These are phyloP conservation scores for Drosophila kanekoi DNA, from an alignment of 2,888 invertebrate genomes.

Conservation along the genomic window DNA sequence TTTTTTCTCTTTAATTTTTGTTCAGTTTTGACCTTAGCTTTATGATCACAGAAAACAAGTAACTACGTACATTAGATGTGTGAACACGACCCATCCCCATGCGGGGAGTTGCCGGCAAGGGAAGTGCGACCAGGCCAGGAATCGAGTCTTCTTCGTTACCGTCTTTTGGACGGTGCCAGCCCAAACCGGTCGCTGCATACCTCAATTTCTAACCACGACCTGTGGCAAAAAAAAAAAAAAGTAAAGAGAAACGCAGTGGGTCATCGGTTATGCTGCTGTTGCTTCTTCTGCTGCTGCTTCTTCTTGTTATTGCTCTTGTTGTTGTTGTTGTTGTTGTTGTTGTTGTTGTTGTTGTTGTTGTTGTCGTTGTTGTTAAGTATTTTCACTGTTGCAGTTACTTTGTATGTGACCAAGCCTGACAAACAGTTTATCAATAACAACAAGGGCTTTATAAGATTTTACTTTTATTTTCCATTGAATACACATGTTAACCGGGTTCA, in stretches of 20 bases:
- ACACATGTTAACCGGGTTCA: no score
- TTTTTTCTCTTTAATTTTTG: constrained; percentile 24
- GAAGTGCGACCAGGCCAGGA: constrained; percentile 53
- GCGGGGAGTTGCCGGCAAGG: constrained; percentile 33
- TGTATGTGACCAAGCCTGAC: constrained; percentile 41
- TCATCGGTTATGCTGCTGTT: constrained; percentile 76
- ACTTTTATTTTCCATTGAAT: no score
- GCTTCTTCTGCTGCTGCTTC: constrained; percentile 42
- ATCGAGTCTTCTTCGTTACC: constrained; percentile 54
- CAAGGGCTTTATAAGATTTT: neutral
- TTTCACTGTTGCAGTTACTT: constrained; percentile 32
- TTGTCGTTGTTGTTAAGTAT: constrained; percentile 40
- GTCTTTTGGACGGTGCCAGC: constrained; percentile 69
- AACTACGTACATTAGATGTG: constrained; percentile 74
- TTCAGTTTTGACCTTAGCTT: constrained; percentile 63
- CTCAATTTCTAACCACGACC: constrained; percentile 81
- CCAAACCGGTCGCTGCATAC: constrained; percentile 79
- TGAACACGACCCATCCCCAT: constrained; percentile 64
- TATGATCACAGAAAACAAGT: constrained; percentile 69
- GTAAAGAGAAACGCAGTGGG: constrained; percentile 79
- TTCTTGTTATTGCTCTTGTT: constrained; percentile 13
- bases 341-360: constrained; percentile 24
- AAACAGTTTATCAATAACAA: constrained; percentile 47
- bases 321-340: constrained; percentile 18
- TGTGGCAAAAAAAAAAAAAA: constrained; percentile 65